phyloP scores from a whole-genome alignment of 2,888 invertebrate species.

The Campopleginae sp. region DNA sequence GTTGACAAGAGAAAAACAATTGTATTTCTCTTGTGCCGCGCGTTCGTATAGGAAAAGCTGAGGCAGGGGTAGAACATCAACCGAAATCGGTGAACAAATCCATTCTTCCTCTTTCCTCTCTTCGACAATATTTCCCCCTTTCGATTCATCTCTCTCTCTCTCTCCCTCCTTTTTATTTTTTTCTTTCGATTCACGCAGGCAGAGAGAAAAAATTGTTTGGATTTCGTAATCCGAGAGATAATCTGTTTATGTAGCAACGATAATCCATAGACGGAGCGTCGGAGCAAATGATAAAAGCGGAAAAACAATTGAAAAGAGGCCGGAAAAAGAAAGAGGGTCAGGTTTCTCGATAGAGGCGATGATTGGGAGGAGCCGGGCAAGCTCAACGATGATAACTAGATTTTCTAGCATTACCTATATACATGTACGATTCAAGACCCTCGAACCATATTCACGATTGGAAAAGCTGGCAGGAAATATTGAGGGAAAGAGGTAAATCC shows the following conservation, averaged over 20 bases:
- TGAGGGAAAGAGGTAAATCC: slow-evolving; percentile 35
- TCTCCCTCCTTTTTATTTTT: background rate
- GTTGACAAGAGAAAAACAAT: slow-evolving; percentile 54
- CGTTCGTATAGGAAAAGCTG: slow-evolving; percentile 24
- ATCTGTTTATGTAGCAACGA: slow-evolving; percentile 5
- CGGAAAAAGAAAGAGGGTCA: background rate
- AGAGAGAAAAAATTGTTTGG: slow-evolving; percentile 35
- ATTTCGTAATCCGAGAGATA: slow-evolving; percentile 5
- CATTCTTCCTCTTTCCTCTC: slow-evolving; percentile 53
- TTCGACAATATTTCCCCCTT: no score
- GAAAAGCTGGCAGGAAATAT: slow-evolving; percentile 1
- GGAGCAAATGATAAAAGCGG: slow-evolving; percentile 47
- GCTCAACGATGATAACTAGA: slow-evolving; percentile 46
- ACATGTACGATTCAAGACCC: background rate
- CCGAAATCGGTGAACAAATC: slow-evolving; percentile 64
- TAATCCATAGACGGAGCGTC: background rate
- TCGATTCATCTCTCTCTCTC: background rate
- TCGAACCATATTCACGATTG: slow-evolving; percentile 40
- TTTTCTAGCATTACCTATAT: slow-evolving; percentile 30
- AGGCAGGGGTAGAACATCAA: slow-evolving; percentile 28
- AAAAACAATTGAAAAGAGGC: slow-evolving; percentile 28
- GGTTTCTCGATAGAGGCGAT: slow-evolving; percentile 50
- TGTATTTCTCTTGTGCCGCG: no score
- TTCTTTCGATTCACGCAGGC: background rate
- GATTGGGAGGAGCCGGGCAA: slow-evolving; percentile 14